Base-by-base conservation (phyloP, 2,113 vertebrate species). In the Galemys pyrenaicus region DNA sequence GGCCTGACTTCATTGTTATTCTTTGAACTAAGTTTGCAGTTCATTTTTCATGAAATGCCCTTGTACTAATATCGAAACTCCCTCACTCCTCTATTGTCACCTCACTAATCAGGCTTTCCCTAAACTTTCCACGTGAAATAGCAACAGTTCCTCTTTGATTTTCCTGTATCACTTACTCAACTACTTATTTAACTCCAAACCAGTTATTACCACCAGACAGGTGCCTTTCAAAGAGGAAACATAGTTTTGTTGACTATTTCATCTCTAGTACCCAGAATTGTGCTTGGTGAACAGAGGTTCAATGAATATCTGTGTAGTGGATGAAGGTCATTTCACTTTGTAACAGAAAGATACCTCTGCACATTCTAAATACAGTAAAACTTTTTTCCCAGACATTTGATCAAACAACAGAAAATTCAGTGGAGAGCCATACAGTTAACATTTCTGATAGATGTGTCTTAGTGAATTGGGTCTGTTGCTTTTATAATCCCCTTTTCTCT, bases 331-430 rank as follows among this genome's bases (percentile, higher is more conserved):
- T 22, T 39, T 1, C 13, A 77, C 51, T 74, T 56, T 22, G 26
- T 35, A 90, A 64, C 3, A 15, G 26, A 64, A 84, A 80, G 10
- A 41, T 12, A 73, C 10, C 51, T 71, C 44, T 88, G 3, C 3
- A 54, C 16, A 75, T 74, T 84, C 41, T 56, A 64, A 89, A 91
- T 74, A 3, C 3, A 87, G 19, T 80, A 64, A 93, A 70, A 30
- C 9, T 51, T 26, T 74, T 64, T 94, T 44, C 65, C 4, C n/a
- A 87, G 41, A 6, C 9, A 62, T 82, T 44, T 81, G 64, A 56
- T 94, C 83, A 84, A 95, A 80, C 49, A 84, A 41, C 9, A 89
- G 13, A 87, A 95, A 89, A 86, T 26, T 39, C 44, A 77, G 3
- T 44, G 46, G 19, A 49, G 2, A 15, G 35, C 51, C 19, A 44